phyloP scores from a whole-genome alignment of 2,888 invertebrate species.

The Tiliacea aurago region DNA sequence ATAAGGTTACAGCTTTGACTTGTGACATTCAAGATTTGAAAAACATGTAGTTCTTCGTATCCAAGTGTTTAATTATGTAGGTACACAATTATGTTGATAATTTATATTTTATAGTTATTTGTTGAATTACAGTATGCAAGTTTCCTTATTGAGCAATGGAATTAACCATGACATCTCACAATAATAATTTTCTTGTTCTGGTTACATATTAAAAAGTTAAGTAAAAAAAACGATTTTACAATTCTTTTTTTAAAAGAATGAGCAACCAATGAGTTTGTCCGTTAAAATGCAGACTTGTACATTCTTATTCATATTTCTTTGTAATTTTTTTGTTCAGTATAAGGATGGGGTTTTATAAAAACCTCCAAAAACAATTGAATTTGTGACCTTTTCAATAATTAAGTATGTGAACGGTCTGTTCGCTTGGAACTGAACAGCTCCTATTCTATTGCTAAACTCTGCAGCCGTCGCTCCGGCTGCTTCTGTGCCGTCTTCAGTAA shows the following conservation, averaged over 20 bases:
- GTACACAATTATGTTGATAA: slow-evolving; percentile 41
- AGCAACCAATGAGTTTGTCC: slow-evolving; percentile 23
- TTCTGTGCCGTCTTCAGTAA: slow-evolving; percentile 93
- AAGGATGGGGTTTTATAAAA: slow-evolving; percentile 81
- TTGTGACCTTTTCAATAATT: slow-evolving; percentile 91
- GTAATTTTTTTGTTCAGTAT: slow-evolving; percentile 68
- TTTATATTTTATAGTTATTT: slow-evolving; percentile 27
- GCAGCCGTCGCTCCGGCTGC: slow-evolving; percentile 91
- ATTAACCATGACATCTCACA: slow-evolving; percentile 35
- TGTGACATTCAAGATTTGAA: slow-evolving; percentile 54
- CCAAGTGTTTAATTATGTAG: slow-evolving; percentile 26
- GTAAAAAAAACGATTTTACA: background rate
- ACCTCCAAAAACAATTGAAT: slow-evolving; percentile 86
- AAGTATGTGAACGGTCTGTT: slow-evolving; percentile 93
- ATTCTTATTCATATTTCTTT: slow-evolving; percentile 18
- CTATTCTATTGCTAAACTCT: slow-evolving; percentile 88
- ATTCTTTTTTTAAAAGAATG: slow-evolving; percentile 11
- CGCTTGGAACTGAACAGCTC: slow-evolving; percentile 90
- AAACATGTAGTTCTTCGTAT: slow-evolving; percentile 39
- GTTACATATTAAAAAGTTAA: background rate
- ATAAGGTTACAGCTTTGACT: slow-evolving; percentile 45
- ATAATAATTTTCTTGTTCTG: slow-evolving; percentile 23
- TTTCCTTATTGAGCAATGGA: slow-evolving; percentile 26
- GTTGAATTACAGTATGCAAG: slow-evolving; percentile 7
- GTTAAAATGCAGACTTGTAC: slow-evolving; percentile 30